Base-by-base conservation (phyloP, 2,113 vertebrate genomes). In the Centropristis striata region DNA sequence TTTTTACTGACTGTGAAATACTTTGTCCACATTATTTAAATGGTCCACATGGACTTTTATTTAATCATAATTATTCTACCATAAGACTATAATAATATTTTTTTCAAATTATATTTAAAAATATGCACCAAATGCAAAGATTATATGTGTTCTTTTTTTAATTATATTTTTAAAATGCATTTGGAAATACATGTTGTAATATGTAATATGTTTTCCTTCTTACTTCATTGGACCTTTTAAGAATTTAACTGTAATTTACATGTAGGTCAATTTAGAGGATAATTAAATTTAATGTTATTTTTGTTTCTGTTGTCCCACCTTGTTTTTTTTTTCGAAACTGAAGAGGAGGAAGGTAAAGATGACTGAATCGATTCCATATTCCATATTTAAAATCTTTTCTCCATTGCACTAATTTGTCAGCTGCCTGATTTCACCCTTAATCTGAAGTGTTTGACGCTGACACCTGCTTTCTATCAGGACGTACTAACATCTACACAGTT, bases 311-410 rank as follows among this genome's bases (percentile, higher is more conserved):
- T 85, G 20, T 88, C 64, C 80, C 72, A 20, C 12, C 58, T 28
- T 68, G 32, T 67, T 82, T 90, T 78, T 32, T 4, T 32, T 32
- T 83, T 65, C 89, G 80, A 84, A 94, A 89, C 93, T 94, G 95
- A 97, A 92, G 97, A 98, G 28, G 97, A 96, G 90, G 97, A 97
- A 97, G 97, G 97, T 98, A 97, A 98, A 89, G 77, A 93, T 79
- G 16, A 83, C 54, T 69, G 73, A 84, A 80, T 53, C 46, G n/a
- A 39, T 71, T 72, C 54, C 37, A 73, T 58, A 6, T 32, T 32
- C 6, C 32, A 32, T 32, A 42, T 80, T 76, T 86, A 51, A 88
- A 20, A 64, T 2, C 51, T 86, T 36, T 91, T 88, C 78, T 92
- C 37, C 61, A 71, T 20, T 70, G 51, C 28, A 94, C 90, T 94